phyloP scores from a whole-genome alignment of 2,888 invertebrate genomes.

The Folsomia manolachei region DNA sequence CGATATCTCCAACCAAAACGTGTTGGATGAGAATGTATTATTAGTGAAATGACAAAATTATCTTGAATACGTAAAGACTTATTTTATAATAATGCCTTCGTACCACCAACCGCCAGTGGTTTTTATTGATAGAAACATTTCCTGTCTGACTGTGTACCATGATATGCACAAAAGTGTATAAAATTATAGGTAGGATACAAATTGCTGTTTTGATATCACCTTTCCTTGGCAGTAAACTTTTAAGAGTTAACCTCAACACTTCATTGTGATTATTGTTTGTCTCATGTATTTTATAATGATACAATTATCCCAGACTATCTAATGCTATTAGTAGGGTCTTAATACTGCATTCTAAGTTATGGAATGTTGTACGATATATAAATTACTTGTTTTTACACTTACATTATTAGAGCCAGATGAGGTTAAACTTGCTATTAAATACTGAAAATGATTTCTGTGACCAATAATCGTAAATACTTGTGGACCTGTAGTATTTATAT shows the following conservation, averaged over 20 bases:
- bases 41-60: background rate
- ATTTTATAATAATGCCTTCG: background rate
- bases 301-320: no score
- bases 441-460: background rate
- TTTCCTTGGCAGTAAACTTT: constrained; percentile 28
- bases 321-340: no score
- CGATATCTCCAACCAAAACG: no score
- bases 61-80: background rate
- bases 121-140: background rate
- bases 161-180: background rate
- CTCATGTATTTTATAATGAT: background rate
- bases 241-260: background rate
- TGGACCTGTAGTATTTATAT: background rate
- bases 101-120: background rate
- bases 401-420: no score
- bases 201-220: constrained; percentile 1
- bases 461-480: background rate
- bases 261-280: background rate
- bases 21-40: no score
- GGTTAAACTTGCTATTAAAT: no score
- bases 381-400: no score
- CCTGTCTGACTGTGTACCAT: no score
- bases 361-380: no score
- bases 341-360: no score
- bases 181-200: no score